Conservation (phyloP, 2,888 invertebrate genomes). For the Ganaspis brasiliensis region DNA sequence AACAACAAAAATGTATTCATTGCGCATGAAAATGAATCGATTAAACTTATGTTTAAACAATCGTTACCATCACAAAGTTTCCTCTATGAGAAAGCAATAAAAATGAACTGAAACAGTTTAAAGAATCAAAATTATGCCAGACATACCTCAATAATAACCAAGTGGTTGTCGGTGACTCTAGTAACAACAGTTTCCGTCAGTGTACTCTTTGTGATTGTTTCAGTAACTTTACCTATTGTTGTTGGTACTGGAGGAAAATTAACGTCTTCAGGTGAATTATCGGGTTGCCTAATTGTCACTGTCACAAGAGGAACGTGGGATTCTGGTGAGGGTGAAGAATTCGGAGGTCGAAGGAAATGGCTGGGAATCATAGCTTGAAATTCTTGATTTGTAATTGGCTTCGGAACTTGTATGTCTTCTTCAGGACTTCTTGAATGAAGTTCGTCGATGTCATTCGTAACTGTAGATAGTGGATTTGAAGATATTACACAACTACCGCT, state of each 20-base stretch:
- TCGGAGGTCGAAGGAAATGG: constrained; percentile 87
- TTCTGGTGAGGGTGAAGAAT: constrained; percentile 77
- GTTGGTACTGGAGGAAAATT: constrained; percentile 92
- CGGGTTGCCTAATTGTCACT: constrained; percentile 91
- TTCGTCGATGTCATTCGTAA: constrained; percentile 53
- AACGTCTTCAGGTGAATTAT: constrained; percentile 85
- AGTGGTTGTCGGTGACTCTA: constrained; percentile 95
- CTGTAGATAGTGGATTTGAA: constrained; percentile 51
- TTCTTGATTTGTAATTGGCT: constrained; percentile 95
- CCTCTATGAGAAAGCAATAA: too few relatives aligned
- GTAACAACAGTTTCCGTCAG: constrained; percentile 97
- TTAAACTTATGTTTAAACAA: too few relatives aligned
- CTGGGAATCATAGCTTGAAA: constrained; percentile 97
- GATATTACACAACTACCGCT: constrained; percentile 52
- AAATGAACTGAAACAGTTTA: too few relatives aligned
- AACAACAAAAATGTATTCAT: too few relatives aligned
- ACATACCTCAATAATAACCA: constrained; percentile 94
- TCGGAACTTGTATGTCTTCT: constrained; percentile 85
- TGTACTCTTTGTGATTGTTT: constrained; percentile 97
- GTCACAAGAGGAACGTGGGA: constrained; percentile 85
- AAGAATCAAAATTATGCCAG: constrained; percentile 60
- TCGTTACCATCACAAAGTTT: too few relatives aligned
- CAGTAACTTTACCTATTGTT: constrained; percentile 93
- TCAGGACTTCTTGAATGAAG: constrained; percentile 72
- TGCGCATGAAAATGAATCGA: too few relatives aligned